Conservation (phyloP, 2,113 vertebrate genomes). For the Megatriorchis doriae region DNA sequence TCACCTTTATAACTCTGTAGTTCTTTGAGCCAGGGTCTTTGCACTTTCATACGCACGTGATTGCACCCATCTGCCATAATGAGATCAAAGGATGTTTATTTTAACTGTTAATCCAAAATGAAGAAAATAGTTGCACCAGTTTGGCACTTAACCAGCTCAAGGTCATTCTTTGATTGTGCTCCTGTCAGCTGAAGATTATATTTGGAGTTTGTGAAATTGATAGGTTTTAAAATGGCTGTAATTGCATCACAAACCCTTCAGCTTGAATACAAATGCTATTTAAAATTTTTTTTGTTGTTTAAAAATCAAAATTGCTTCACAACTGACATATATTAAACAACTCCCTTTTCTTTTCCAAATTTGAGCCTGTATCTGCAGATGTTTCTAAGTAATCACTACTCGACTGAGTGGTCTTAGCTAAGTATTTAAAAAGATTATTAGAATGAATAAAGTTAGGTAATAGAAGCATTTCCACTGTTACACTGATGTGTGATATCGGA, state of each 20-base stretch:
- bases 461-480: neutral
- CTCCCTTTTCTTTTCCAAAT: neutral
- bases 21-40: neutral
- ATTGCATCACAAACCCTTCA: neutral
- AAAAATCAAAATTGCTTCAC: neutral
- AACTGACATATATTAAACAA: neutral
- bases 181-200: neutral
- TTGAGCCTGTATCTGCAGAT: neutral
- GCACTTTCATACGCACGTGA: neutral
- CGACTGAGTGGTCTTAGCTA: neutral
- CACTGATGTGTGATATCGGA: neutral
- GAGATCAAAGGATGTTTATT: conserved; percentile 2
- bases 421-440: neutral
- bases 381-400: neutral
- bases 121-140: neutral
- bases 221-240: neutral
- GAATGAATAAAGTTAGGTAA: neutral
- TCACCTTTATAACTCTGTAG: neutral
- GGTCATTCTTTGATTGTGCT: neutral
- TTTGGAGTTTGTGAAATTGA: neutral
- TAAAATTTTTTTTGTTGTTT: neutral
- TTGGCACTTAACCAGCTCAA: neutral
- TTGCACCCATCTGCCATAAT: neutral
- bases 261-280: neutral
- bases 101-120: neutral